Base-by-base conservation (phyloP, 2,888 invertebrate species). In the Petrolisthes manimaculis region DNA sequence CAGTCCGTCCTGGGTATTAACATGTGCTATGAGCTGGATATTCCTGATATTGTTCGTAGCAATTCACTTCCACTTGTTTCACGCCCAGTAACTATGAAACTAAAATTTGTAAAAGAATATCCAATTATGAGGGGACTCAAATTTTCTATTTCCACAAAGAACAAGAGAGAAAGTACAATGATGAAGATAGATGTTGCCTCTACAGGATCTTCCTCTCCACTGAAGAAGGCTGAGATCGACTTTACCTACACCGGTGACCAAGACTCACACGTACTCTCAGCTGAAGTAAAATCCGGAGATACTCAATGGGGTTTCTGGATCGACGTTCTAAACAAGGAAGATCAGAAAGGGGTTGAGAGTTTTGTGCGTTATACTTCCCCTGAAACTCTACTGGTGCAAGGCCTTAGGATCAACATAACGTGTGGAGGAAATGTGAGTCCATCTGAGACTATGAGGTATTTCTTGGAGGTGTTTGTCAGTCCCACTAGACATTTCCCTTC, bases 1-100 rank as follows among this genome's bases (percentile, higher is more conserved):
- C 80, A 88, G 75, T 80, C 80, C 8, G 54, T 77, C 56, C 9
- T 84, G 8, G 88, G 88, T 24, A 61, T 84, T 24, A 80, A 69
- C 78, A 18, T 84, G 21, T 88, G 88, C 56, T 84, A 88, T 69
- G 81, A 74, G 9, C 4, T 84, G 56, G 37, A 88, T 55, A 18
- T 88, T 8, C 88, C 88, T 6, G 77, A 88, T 54, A 21, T 88
- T 9, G 74, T 88, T 79, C 84, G 14, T 9, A 84, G 81, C 55
- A 81, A 54, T 37, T 54, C 75, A 18, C 61, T 88, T n/a, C 88
- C 84, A 6, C 81, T 88, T 14, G 88, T 84, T 12, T 14, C 71
- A n/a, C 54, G 61, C 18, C 84, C 88, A 21, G 21, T 21, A 18
- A 18, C 55, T 53, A 53, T 54, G 18, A 88, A n/a, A 54, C 4